Base-by-base conservation (phyloP, 2,797 vertebrate genomes). In the Lutjanus argentimaculatus region DNA sequence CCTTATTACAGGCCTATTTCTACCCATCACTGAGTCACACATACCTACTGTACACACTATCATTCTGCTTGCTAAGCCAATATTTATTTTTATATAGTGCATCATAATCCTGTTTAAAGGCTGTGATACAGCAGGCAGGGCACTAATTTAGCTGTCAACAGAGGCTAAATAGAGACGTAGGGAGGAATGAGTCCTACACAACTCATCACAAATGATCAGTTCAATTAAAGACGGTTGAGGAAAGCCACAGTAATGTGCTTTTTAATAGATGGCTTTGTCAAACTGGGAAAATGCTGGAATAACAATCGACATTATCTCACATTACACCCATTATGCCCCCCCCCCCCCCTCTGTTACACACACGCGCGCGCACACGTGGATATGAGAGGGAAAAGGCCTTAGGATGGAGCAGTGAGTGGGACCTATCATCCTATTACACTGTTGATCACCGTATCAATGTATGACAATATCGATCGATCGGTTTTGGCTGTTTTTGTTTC, bases 71-170 rank as follows among this genome's bases (percentile, higher is more conserved):
- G 46, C 46, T 11, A 14, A 64, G 62, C 42, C 65, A 73, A 42
- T 59, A 53, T 78, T 68, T 83, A 80, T 88, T 86, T 80, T 57
- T 63, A 75, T n/a, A 62, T 42, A 12, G 48, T 75, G 80, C 86
- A 81, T 88, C 85, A 84, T 65, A 67, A 75, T 77, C 62, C 58
- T 7, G 56, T 76, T 73, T 79, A 19, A 40, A 77, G 55, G 52
- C 36, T 68, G 52, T 75, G 63, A 70, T 70, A 43, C 77, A 79
- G 17, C 59, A 15, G 62, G 42, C 1, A 36, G 30, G 30, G 30
- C 57, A 49, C 30, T 40, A 21, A 65, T 74, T 36, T 64, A 53
- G 57, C 76, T 82, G 67, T 72, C 59, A 87, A 48, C 71, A 70
- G 14, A 21, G 15, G 72, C 59, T 70, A 72, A 76, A 84, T n/a